phyloP scores from a whole-genome alignment of 1,140 invertebrate genomes.

The Calephelis nemesis region DNA sequence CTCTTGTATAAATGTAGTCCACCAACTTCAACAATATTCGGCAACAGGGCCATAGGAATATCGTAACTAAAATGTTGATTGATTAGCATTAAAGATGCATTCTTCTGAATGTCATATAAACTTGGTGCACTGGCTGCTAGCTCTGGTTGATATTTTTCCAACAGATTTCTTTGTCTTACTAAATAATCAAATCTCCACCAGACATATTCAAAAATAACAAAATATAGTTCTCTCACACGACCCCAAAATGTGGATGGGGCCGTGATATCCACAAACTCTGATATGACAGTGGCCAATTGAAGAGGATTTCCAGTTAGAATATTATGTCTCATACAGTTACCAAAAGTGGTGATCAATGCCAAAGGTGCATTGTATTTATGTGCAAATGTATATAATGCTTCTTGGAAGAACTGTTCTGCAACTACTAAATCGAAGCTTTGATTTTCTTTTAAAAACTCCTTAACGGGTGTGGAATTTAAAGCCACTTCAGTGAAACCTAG shows the following conservation, averaged over 20 bases:
- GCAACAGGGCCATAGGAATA: slow-evolving; percentile 60
- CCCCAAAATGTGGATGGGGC: slow-evolving; percentile 50
- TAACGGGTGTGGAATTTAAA: too few species aligned
- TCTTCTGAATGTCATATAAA: slow-evolving; percentile 66
- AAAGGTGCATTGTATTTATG: slow-evolving; percentile 75
- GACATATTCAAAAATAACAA: too few species aligned
- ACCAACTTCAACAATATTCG: slow-evolving; percentile 80
- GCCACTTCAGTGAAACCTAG: too few species aligned
- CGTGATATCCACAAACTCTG: slow-evolving; percentile 59
- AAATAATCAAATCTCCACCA: too few species aligned
- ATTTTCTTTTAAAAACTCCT: too few species aligned
- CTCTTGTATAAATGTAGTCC: slow-evolving; percentile 76
- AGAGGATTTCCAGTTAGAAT: slow-evolving; percentile 73
- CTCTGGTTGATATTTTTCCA: slow-evolving; percentile 47
- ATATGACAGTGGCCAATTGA: slow-evolving; percentile 71
- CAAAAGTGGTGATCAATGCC: slow-evolving; percentile 72
- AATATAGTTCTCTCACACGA: background rate
- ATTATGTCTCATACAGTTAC: slow-evolving; percentile 78
- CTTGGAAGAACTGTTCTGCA: too few species aligned
- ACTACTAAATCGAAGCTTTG: too few species aligned
- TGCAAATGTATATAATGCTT: too few species aligned
- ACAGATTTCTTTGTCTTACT: slow-evolving; percentile 48
- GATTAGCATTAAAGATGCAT: slow-evolving; percentile 72
- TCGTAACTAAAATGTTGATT: slow-evolving; percentile 72
- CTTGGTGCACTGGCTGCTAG: slow-evolving; percentile 61